Base-by-base conservation (phyloP, 2,888 invertebrate genomes). In the Rotaria macrura region DNA sequence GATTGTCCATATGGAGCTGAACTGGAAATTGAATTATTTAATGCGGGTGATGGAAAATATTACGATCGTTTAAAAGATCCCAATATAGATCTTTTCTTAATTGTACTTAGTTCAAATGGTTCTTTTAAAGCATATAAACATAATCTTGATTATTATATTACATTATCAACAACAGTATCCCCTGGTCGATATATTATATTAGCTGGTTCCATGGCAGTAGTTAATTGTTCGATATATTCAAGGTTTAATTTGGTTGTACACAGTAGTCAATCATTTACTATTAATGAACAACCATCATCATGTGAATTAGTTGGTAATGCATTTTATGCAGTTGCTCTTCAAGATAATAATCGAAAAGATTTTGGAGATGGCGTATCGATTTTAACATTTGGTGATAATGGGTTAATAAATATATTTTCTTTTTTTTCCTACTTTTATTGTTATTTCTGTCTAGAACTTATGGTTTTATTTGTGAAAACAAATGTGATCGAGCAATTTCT, bases 111-210 rank as follows among this genome's bases (percentile, higher is more conserved):
- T 43, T 54, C 84, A 72, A 84, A 72, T 54, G 86, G 84, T 49
- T 84, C 23, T 47, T 86, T 84, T 47, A 52, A 49, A 34, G 79
- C 54, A 25, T 86, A 79, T 84, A 84, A 86, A 57, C 86, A 86
- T n/a, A 74, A 34, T 47, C 83, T 86, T 23, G 86, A 86, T 47
- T 86, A 86, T 57, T 86, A 86, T 25, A 85, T 83, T 23, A 86
- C 84, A 49, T 55, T 86, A 49, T 86, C 86, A 38, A 74, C 84
- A 29, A 47, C 74, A 43, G 55, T 86, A 29, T 29, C 84, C 23
- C 83, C 86, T 38, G 86, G 86, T 25, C 72, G 83, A 47, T 86
- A 86, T 34, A 83, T 86, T 54, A 55, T 86, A n/a, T 54, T 86
- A 55, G 86, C 84, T 25, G 84, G 84, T 43, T 84, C 84, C 14